A percentile compares a stretch with the other conserved stretches of the same genome.
Evolutionary conservation across 2,888 invertebrate species (phyloP).

Genomic region (Eudemis profundana): DNA sequence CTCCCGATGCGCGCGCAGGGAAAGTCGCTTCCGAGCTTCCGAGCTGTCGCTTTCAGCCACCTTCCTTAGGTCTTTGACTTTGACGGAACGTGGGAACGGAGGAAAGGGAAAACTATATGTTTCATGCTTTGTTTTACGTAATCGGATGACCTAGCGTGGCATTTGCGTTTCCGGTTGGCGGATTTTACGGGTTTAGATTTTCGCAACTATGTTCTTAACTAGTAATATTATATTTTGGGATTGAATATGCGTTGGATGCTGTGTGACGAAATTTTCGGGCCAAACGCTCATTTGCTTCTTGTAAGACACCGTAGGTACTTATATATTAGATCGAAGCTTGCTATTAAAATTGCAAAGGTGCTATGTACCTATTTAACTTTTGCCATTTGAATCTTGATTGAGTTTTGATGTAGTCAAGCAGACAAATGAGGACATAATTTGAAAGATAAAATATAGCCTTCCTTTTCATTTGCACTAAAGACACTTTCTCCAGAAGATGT

Average conservation of each 20-base stretch:
- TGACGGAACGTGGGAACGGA: constrained; percentile 57
- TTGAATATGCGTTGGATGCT: background rate
- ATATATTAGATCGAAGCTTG: too few relatives aligned
- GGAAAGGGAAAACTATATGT: constrained; percentile 50
- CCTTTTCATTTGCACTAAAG: too few relatives aligned
- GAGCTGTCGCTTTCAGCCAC: constrained; percentile 60
- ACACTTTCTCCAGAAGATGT: too few relatives aligned
- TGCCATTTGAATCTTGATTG: too few relatives aligned
- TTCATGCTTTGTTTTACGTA: constrained; percentile 42
- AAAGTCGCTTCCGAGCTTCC: constrained; percentile 64
- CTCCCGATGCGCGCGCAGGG: constrained; percentile 56
- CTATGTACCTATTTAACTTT: too few relatives aligned
- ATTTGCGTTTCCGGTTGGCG: constrained; percentile 47
- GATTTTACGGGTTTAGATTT: background rate
- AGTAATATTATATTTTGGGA: background rate
- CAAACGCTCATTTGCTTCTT: background rate
- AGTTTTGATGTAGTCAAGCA: too few relatives aligned
- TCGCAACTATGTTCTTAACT: background rate
- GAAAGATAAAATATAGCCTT: too few relatives aligned
- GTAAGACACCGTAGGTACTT: background rate
- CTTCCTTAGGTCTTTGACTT: constrained; percentile 53
- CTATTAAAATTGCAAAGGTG: too few relatives aligned
- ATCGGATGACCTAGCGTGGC: constrained; percentile 50
- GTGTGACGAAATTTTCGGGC: constrained; percentile 2
- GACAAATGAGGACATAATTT: too few relatives aligned